phyloP scores from a whole-genome alignment of 1,140 invertebrate species.

The Heliconius himera region DNA sequence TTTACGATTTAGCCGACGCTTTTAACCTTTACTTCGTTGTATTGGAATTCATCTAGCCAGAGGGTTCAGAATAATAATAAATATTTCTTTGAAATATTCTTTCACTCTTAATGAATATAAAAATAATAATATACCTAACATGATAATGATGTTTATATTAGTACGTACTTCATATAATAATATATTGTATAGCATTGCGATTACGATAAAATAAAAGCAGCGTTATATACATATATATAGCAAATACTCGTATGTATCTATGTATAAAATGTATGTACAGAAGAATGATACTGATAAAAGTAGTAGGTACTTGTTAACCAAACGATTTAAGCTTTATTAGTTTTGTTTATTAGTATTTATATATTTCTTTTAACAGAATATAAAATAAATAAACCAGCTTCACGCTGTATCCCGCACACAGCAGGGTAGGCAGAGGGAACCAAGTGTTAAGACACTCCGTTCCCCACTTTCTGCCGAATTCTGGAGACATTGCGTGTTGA shows the following conservation, averaged over 20 bases:
- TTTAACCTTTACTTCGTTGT: slow-evolving; percentile 70
- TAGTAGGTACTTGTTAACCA: slow-evolving; percentile 11
- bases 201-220: slow-evolving; percentile 33
- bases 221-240: not conserved
- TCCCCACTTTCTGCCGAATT: no score
- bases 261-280: not conserved
- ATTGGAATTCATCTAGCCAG: slow-evolving; percentile 59
- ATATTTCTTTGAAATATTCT: slow-evolving; percentile 20
- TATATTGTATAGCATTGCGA: not conserved
- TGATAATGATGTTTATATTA: slow-evolving; percentile 31
- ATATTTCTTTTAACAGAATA: not conserved
- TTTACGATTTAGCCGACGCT: slow-evolving; percentile 75
- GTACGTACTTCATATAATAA: not conserved
- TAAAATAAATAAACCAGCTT: no score
- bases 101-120: slow-evolving; percentile 11
- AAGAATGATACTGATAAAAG: slow-evolving; percentile 26
- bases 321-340: not conserved
- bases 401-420: no score
- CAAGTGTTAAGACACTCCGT: no score
- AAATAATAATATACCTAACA: slow-evolving; percentile 19
- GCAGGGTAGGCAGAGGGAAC: no score
- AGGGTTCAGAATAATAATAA: slow-evolving; percentile 44
- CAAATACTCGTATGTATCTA: no score
- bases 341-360: not conserved
- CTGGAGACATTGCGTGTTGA: no score